These are phyloP conservation scores for Schizotus pectinicornis DNA, from an alignment of 2,888 invertebrate genomes.

Conservation along the genomic window DNA sequence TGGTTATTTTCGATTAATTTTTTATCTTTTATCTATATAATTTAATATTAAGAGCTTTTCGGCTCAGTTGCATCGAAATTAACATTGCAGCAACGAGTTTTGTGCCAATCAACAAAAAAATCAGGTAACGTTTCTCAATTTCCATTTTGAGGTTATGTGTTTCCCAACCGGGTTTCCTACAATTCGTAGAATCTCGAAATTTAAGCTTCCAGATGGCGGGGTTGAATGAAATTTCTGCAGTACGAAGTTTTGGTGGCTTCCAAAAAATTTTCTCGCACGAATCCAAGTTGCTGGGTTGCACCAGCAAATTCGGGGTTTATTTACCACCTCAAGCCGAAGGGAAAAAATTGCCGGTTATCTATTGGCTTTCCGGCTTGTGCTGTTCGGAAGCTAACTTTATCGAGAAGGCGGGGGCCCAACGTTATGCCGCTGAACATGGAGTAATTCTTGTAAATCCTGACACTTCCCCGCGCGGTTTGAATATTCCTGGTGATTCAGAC, in stretches of 20 bases:
- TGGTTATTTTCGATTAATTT: too few relatives aligned
- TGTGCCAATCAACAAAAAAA: too few relatives aligned
- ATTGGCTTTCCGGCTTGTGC: slow-evolving; percentile 90
- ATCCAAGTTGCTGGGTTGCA: slow-evolving; percentile 80
- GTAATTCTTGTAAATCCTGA: slow-evolving; percentile 93
- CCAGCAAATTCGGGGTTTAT: slow-evolving; percentile 93
- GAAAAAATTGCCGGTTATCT: slow-evolving; percentile 78
- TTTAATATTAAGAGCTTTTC: too few relatives aligned
- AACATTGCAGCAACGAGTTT: too few relatives aligned
- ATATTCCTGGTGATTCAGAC: slow-evolving; percentile 90
- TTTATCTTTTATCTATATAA: too few relatives aligned
- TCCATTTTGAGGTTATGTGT: too few relatives aligned
- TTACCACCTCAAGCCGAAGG: slow-evolving; percentile 80
- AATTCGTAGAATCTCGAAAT: not conserved
- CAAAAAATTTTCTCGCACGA: slow-evolving; percentile 86
- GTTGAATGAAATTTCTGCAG: slow-evolving; percentile 68
- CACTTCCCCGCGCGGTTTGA: slow-evolving; percentile 91
- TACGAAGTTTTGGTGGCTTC: slow-evolving; percentile 80
- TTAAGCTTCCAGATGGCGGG: slow-evolving; percentile 41
- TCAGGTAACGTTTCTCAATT: too few relatives aligned
- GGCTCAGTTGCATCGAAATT: too few relatives aligned
- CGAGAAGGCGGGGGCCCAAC: slow-evolving; percentile 93
- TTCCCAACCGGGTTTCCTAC: not conserved
- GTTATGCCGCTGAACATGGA: slow-evolving; percentile 84
- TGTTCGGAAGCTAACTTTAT: slow-evolving; percentile 97